These are phyloP conservation scores for Rotaria macrura DNA, from an alignment of 2,888 invertebrate genomes.

Conservation along the genomic window DNA sequence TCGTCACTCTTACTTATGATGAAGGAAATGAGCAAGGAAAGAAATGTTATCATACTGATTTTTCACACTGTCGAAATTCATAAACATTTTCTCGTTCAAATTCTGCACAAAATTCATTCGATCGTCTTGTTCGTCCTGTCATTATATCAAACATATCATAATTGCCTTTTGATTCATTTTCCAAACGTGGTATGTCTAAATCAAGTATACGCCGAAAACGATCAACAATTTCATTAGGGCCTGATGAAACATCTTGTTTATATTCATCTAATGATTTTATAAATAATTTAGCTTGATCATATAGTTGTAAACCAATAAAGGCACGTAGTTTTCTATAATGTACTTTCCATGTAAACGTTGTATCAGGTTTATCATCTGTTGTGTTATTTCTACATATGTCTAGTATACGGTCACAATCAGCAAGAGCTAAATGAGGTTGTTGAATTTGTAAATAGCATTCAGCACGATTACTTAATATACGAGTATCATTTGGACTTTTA, in stretches of 20 bases:
- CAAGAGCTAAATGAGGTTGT: background rate
- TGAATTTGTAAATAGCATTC: background rate
- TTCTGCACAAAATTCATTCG: background rate
- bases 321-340: conserved; percentile 1
- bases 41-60: background rate
- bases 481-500: background rate
- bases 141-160: background rate
- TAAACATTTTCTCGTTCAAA: background rate
- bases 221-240: background rate
- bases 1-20: background rate
- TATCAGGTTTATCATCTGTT: background rate
- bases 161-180: background rate
- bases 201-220: background rate
- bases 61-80: background rate
- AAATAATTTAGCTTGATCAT: background rate
- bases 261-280: background rate
- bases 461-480: background rate
- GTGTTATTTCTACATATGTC: background rate
- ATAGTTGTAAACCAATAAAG: background rate
- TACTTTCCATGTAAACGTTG: background rate
- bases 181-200: background rate
- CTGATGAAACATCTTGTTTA: background rate
- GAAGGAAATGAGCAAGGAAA: background rate
- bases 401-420: background rate
- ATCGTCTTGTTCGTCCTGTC: background rate